Evolutionary conservation across 2,888 invertebrate species (phyloP).

Genomic region (Schizaphis graminum): DNA sequence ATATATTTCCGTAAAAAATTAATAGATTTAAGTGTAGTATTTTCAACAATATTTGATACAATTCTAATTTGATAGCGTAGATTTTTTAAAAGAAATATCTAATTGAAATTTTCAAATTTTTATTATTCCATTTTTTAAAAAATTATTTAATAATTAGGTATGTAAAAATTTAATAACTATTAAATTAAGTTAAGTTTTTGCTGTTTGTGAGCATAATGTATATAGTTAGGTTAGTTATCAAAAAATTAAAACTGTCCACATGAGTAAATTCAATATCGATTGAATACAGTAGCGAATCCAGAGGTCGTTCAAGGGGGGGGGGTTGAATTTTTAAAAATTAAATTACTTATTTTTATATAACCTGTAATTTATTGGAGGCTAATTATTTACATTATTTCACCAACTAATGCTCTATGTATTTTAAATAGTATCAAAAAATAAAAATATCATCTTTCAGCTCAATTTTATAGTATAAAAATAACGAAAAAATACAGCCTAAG

Average conservation of each 20-base stretch:
- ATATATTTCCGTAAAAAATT: background rate
- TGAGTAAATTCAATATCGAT: background rate
- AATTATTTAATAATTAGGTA: background rate
- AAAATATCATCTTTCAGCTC: too few species aligned
- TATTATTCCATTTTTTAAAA: background rate
- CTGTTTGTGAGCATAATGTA: background rate
- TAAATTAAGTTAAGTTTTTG: background rate
- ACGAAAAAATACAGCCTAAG: too few species aligned
- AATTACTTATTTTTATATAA: too few species aligned
- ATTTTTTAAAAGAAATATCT: background rate
- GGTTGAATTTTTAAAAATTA: too few species aligned
- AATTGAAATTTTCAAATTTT: background rate
- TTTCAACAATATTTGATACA: background rate
- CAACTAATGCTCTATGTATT: too few species aligned
- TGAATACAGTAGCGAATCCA: too few species aligned
- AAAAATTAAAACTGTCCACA: background rate
- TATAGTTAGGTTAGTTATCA: background rate
- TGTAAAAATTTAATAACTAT: background rate
- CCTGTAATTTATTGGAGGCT: too few species aligned
- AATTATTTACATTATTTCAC: too few species aligned
- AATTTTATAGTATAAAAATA: too few species aligned
- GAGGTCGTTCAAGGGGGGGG: too few species aligned
- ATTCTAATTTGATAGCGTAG: background rate
- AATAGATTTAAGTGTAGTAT: background rate
- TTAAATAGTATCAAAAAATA: too few species aligned